Evolutionary conservation across 2,113 vertebrate species (phyloP), one percentile per base, ranked within the genome.

Genomic region (Serilophus lunatus): DNA sequence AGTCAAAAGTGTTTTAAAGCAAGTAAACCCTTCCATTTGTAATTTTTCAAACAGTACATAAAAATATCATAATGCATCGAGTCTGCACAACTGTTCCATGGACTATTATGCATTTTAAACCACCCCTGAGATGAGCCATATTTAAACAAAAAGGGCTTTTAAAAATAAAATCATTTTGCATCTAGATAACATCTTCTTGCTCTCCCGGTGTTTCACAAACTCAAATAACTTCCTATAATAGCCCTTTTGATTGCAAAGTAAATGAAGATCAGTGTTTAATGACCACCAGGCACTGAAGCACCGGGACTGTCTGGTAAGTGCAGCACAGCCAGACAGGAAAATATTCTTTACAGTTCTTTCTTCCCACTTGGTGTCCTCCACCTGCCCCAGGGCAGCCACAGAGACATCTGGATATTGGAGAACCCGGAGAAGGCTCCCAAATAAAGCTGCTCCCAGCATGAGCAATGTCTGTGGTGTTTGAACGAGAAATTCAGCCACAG

Each of bases 101-200:
- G 79, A 38, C 79, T 61, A 42, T 86, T 88, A 76, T 4, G 29
- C n/a, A 40, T 68, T 82, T 56, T 29, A 89, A 86, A 38, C 80
- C 6, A 42, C 59, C 61, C 51, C 81, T 28, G 69, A 90, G 79
- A 91, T 25, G 53, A 91, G 49, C 61, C 70, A 18, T 20, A 63
- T 60, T 93, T 90, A 71, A 96, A 66, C 36, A 90, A 82, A 85
- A 64, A 47, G 53, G 60, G 53, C 79, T 88, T 82, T 92, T 76
- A 92, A 72, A 93, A 83, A 91, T 86, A 74, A 92, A 91, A 81
- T 47, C 2, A n/a, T 65, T 70, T 66, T 50, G 69, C 60, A 84
- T 56, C 12, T 42, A 50, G 59, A 70, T 6, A 70, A 38, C 83
- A 45, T 49, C 66, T 61, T 78, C 69, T 40, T 24, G 31, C 38